Percentiles rank a stretch among this genome's conserved stretches.
Conservation (phyloP, 2,113 vertebrate genomes). For the Globicephala melas region DNA sequence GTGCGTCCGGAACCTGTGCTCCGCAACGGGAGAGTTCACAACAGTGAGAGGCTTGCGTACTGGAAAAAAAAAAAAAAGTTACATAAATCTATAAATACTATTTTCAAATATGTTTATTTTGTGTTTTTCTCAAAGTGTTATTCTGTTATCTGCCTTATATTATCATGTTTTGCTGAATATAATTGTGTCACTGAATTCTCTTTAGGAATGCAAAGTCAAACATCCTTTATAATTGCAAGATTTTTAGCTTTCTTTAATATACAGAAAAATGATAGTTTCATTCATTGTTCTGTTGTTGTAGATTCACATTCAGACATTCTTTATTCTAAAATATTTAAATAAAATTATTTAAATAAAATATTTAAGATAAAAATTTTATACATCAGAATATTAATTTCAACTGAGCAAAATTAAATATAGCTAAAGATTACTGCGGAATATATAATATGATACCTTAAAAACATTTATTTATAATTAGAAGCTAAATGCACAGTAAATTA, state of each 20-base stretch:
- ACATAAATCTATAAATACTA: background rate
- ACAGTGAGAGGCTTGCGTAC: no score
- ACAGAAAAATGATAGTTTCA: background rate
- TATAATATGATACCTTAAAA: background rate
- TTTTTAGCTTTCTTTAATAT: background rate
- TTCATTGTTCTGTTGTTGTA: background rate
- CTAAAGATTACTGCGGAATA: background rate
- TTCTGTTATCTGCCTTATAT: background rate
- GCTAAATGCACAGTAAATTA: background rate
- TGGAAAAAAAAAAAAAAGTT: no score
- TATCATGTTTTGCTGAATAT: background rate
- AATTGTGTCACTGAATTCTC: background rate
- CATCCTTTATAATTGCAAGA: background rate
- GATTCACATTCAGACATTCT: background rate
- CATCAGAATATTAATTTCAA: background rate
- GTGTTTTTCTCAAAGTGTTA: background rate
- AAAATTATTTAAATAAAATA: background rate
- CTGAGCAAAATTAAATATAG: background rate
- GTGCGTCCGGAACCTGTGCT: no score
- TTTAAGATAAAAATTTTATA: background rate
- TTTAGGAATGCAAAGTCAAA: background rate
- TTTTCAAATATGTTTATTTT: background rate
- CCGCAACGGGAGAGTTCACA: no score
- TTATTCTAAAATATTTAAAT: background rate
- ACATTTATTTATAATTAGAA: background rate